Evolutionary conservation across 2,888 invertebrate genomes (phyloP), one percentile per base, ranked within the genome.

Genomic region (Polia nebulosa): DNA sequence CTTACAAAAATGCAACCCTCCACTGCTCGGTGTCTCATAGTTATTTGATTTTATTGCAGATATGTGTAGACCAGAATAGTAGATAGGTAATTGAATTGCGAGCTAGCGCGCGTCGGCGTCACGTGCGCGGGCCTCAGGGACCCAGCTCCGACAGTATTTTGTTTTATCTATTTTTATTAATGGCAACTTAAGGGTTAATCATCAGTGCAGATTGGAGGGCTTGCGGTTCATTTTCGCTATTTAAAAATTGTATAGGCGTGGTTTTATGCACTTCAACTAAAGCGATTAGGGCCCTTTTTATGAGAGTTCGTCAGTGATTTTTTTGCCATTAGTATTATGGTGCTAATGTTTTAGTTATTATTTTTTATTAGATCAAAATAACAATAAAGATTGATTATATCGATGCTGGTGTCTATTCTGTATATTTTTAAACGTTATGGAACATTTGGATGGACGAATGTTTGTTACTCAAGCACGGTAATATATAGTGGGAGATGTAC

Each of bases 101-200:
- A 85, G 90, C 90, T 64, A 65, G 82, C 87, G 88, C 87, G 85
- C 85, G 87, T 80, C 78, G 87, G 87, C 87, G 85, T 88, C 91
- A 91, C 92, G 92, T 90, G 90, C 88, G 66, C 65, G 76, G 82
- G 82, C 92, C 90, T 88, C 63, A 72, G 92, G 88, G 91, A 91
- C 87, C 87, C 51, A 15, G 80, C 83, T 85, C 91, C 87, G 84
- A 85, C 91, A 90, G 88, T 93, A 93, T 94, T 93, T 93, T 92
- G 91, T 92, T 90, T 90, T 92, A 94, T 95, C 92, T 94, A 94
- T 95, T 95, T 94, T 94, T 94, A 94, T 94, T 94, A 94, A 95
- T 93, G 88, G 89, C 87, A 72, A 85, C 88, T 92, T 88, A 87
- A 89, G 91, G 91, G 93, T 92, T 92, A 92, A 93, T 94, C 90